These are phyloP conservation scores for Brenthis hecate DNA, from an alignment of 2,888 invertebrate genomes.

Conservation along the genomic window DNA sequence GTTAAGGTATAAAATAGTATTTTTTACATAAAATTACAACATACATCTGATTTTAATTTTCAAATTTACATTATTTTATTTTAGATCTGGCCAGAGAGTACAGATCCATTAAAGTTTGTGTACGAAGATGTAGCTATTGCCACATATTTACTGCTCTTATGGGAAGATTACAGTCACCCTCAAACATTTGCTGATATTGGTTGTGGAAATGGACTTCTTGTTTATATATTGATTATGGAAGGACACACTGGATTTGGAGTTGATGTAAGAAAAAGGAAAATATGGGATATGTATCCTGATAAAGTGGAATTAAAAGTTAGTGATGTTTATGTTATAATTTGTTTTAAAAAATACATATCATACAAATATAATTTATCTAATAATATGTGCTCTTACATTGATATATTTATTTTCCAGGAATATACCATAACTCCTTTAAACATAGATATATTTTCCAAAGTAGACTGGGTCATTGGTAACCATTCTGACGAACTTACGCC, in stretches of 20 bases:
- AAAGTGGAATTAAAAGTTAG: conserved; percentile 85
- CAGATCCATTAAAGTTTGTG: conserved; percentile 96
- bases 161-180: conserved; percentile 81
- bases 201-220: conserved; percentile 98
- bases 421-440: conserved; percentile 87
- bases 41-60: neutral
- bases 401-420: conserved; percentile 73
- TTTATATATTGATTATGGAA: conserved; percentile 91
- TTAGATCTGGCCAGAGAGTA: conserved; percentile 94
- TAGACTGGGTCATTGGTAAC: conserved; percentile 98
- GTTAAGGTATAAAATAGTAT: conserved; percentile 79
- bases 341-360: neutral
- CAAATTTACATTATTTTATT: conserved; percentile 10
- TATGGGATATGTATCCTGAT: conserved; percentile 91
- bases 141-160: conserved; percentile 90
- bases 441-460: conserved; percentile 85
- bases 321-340: conserved; percentile 7
- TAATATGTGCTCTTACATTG: neutral
- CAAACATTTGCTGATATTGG: conserved; percentile 95
- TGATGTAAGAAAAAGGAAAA: conserved; percentile 91
- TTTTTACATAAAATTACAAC: neutral
- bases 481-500: conserved; percentile 99
- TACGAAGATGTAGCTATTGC: conserved; percentile 98
- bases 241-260: conserved; percentile 92
- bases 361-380: neutral